Conservation (phyloP, 2,888 invertebrate genomes). For the Tiliacea aurago region DNA sequence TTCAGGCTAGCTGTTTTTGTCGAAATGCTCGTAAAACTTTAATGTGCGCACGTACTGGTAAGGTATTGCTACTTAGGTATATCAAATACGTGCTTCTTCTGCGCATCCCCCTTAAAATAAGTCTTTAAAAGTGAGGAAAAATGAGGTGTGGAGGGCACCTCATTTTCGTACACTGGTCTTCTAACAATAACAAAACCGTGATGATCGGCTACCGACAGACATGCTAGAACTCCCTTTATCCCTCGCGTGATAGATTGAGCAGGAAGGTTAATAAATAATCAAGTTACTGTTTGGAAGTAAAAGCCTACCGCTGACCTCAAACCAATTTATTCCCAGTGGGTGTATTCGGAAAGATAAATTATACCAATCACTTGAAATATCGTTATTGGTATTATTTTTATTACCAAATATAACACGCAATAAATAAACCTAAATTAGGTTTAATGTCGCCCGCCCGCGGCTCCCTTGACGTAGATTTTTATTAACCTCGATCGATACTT, state of each 20-base stretch:
- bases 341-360: conserved; percentile 66
- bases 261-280: conserved; percentile 48
- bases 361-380: conserved; percentile 73
- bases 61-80: conserved; percentile 30
- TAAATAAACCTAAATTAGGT: conserved; percentile 63
- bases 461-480: conserved; percentile 50
- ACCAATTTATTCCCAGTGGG: conserved; percentile 70
- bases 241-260: conserved; percentile 36
- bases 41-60: conserved; percentile 32
- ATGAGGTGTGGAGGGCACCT: too few relatives aligned
- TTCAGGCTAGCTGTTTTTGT: conserved; percentile 7
- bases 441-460: conserved; percentile 52
- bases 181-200: conserved; percentile 11
- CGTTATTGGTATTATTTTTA: conserved; percentile 68
- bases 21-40: conserved; percentile 40
- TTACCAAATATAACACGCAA: conserved; percentile 64
- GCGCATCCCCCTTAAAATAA: too few relatives aligned
- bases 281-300: conserved; percentile 52
- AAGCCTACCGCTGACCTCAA: conserved; percentile 68
- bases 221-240: conserved; percentile 10
- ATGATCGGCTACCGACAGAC: conserved; percentile 24
- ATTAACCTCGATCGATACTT: conserved; percentile 26
- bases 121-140: too few relatives aligned
- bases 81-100: conserved; percentile 34
- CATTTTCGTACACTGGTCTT: not conserved